These are phyloP conservation scores for Pollenia griseotomentosa DNA, from an alignment of 2,888 invertebrate species.

Conservation along the genomic window DNA sequence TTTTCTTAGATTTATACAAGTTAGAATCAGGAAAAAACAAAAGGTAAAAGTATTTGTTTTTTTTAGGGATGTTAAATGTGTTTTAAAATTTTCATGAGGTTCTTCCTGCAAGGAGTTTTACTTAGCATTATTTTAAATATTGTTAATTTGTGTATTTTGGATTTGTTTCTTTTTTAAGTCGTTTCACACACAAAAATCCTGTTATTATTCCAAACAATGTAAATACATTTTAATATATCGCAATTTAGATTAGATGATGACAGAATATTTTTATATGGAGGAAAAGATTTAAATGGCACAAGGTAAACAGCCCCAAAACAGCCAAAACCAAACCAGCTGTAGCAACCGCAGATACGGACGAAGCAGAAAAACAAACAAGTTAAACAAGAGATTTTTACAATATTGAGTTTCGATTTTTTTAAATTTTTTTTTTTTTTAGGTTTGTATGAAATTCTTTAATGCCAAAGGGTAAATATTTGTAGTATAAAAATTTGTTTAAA, in stretches of 20 bases:
- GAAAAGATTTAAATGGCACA: slow-evolving; percentile 36
- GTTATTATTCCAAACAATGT: not conserved
- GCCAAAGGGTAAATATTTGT: slow-evolving; percentile 4
- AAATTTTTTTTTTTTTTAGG: not conserved
- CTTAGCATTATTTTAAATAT: not conserved
- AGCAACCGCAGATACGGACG: not conserved
- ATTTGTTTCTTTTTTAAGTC: not conserved
- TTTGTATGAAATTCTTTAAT: slow-evolving; percentile 25
- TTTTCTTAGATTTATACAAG: slow-evolving; percentile 5
- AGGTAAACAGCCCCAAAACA: slow-evolving; percentile 47
- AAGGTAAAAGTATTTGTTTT: not conserved
- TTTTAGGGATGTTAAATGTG: slow-evolving; percentile 1
- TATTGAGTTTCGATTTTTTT: slow-evolving; percentile 32
- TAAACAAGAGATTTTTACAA: slow-evolving; percentile 35
- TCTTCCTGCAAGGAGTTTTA: not conserved
- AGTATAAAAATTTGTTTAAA: no score
- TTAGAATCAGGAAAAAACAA: not conserved
- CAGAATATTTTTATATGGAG: not conserved
- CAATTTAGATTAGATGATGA: slow-evolving; percentile 31
- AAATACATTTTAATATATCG: slow-evolving; percentile 28
- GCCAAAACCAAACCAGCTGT: not conserved
- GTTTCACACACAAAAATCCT: not conserved
- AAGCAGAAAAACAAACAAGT: slow-evolving; percentile 40
- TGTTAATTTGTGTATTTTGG: not conserved
- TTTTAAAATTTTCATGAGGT: not conserved